A percentile compares a stretch with the other conserved stretches of the same genome.
These are phyloP conservation scores for Chrysaora quinquecirrha DNA, from an alignment of 30 jellyfish, hydroid and myxozoan species.

Conservation along the genomic window DNA sequence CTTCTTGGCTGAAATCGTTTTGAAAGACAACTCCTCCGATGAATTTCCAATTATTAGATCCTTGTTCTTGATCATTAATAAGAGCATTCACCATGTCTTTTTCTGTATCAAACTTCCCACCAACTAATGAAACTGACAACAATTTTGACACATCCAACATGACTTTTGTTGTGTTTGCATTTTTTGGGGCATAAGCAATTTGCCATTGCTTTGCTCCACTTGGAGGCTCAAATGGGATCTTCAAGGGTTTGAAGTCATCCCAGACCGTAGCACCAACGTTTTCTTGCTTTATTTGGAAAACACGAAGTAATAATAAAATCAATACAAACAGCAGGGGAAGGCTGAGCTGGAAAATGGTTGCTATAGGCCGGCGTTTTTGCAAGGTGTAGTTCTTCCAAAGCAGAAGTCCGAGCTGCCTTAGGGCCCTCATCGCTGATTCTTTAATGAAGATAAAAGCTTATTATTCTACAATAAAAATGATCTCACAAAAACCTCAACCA, in stretches of 20 bases:
- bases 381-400: constrained; percentile 81
- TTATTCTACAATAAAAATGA: no score
- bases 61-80: constrained; percentile 63
- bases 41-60: constrained; percentile 17
- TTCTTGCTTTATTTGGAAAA: constrained; percentile 45
- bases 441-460: no score
- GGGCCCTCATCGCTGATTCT: constrained; percentile 24
- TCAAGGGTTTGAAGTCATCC: constrained; percentile 44
- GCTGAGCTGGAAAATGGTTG: constrained; percentile 65
- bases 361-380: constrained; percentile 73
- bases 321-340: constrained; percentile 57
- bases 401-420: constrained; percentile 63
- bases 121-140: constrained; percentile 1
- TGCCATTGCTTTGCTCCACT: constrained; percentile 55
- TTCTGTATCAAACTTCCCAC: constrained; percentile 39
- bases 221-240: constrained; percentile 41
- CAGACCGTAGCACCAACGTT: constrained; percentile 48
- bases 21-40: constrained; percentile 77
- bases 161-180: constrained; percentile 1
- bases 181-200: constrained; percentile 74
- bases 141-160: constrained; percentile 42
- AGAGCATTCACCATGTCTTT: constrained; percentile 51
- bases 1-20: not conserved
- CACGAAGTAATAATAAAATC: constrained; percentile 64
- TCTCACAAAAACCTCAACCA: no score